Conservation (phyloP, 2,113 vertebrate genomes). For the Gallinago undulata region DNA sequence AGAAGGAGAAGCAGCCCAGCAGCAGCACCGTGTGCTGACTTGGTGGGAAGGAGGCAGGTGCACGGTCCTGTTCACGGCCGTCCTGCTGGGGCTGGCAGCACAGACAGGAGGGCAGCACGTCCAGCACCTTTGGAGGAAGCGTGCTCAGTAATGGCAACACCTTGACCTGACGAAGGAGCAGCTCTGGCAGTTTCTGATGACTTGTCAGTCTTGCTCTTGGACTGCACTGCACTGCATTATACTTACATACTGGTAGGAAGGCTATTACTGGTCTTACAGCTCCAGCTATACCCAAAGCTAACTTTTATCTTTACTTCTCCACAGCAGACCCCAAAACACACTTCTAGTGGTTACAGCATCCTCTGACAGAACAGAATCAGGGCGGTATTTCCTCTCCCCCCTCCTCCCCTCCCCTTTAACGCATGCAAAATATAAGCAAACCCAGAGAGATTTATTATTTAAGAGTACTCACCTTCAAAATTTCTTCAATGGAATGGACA, state of each 20-base stretch:
- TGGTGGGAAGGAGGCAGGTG: background rate
- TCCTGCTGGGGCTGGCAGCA: background rate
- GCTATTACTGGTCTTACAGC: background rate
- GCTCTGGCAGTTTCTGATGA: accelerated
- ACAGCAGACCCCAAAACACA: background rate
- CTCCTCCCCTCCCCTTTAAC: background rate
- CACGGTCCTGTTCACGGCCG: background rate
- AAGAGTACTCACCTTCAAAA: constrained; percentile 84
- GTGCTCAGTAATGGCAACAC: accelerated
- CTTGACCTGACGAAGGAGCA: background rate
- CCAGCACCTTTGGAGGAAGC: background rate
- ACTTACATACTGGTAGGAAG: background rate
- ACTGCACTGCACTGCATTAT: background rate
- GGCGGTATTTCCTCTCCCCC: background rate
- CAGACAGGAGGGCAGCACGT: accelerated
- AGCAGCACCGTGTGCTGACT: accelerated
- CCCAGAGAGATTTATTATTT: background rate
- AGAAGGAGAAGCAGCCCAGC: background rate
- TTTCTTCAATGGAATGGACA: constrained; percentile 87
- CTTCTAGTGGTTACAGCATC: background rate
- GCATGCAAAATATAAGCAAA: background rate
- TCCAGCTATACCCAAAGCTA: background rate
- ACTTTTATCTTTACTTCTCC: background rate
- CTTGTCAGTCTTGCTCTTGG: background rate
- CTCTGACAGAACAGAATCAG: background rate